These are phyloP conservation scores for Hypomecis atomaria DNA, from an alignment of 2,888 invertebrate species.

Conservation along the genomic window DNA sequence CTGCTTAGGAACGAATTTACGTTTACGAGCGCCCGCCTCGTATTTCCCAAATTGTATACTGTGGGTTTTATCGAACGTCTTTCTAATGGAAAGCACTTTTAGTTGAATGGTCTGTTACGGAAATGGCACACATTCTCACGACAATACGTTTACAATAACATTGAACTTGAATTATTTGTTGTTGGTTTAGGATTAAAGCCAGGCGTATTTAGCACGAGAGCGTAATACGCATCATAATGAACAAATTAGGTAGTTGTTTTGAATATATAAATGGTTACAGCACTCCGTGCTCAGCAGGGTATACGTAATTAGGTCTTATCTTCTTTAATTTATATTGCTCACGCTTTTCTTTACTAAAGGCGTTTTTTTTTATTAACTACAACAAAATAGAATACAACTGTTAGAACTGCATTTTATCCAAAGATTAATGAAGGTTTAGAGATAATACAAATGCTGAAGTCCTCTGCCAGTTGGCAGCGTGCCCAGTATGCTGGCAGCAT, in stretches of 20 bases:
- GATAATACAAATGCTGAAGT: no score
- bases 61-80: conserved; percentile 56
- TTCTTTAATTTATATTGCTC: no score
- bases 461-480: no score
- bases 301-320: no score
- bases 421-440: no score
- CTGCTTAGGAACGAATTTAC: conserved; percentile 65
- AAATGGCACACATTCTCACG: conserved; percentile 33
- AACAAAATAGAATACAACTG: no score
- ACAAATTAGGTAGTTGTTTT: conserved; percentile 4
- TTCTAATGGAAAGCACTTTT: conserved; percentile 51
- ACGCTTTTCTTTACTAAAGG: no score
- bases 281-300: no score
- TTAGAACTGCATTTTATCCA: no score
- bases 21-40: conserved; percentile 59
- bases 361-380: no score
- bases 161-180: conserved; percentile 33
- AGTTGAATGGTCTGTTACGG: conserved; percentile 39
- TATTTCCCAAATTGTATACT: conserved; percentile 60
- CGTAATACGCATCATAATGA: conserved; percentile 10
- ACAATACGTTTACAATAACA: conserved; percentile 32
- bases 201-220: conserved; percentile 11
- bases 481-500: no score
- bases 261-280: no score
- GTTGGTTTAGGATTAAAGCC: conserved; percentile 26